Evolutionary conservation across 2,113 vertebrate genomes (phyloP).

Genomic region (Speoplatyrhinus poulsoni): DNA sequence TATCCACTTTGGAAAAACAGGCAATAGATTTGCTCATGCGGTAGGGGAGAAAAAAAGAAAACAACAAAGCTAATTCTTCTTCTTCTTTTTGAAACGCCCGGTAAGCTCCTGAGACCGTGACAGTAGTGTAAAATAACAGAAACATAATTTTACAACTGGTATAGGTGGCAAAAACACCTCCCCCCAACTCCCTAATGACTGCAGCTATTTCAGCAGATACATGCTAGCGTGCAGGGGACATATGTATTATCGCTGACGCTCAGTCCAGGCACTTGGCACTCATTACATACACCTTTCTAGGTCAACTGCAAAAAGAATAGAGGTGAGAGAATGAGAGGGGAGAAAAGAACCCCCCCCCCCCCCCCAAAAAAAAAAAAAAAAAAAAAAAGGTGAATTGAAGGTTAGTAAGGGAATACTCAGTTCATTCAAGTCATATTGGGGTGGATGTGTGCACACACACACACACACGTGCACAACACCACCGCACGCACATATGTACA

Average conservation of each 20-base stretch:
- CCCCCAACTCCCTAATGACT: slow-evolving; percentile 35
- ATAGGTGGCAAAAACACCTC: slow-evolving; percentile 20
- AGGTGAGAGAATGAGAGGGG: not conserved
- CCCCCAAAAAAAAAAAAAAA: fast-evolving
- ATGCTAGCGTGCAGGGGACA: slow-evolving; percentile 25
- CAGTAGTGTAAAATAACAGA: slow-evolving; percentile 16
- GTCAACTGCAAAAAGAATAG: slow-evolving; percentile 27
- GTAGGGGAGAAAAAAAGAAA: not conserved
- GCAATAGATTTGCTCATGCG: not conserved
- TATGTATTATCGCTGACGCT: slow-evolving; percentile 38
- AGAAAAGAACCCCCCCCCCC: not conserved
- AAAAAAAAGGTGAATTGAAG: not conserved
- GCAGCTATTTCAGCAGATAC: slow-evolving; percentile 30
- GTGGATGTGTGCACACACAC: not conserved
- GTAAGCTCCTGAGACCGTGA: slow-evolving; percentile 13
- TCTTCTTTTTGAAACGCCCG: not conserved
- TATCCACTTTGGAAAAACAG: not conserved
- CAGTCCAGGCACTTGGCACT: slow-evolving; percentile 17
- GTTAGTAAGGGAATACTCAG: not conserved
- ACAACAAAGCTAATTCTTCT: not conserved
- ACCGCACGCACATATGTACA: too few relatives aligned
- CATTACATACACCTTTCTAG: slow-evolving; percentile 41
- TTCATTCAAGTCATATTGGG: not conserved
- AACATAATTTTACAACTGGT: slow-evolving; percentile 26
- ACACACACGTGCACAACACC: not conserved